Conservation (phyloP, 2,113 vertebrate genomes). For the Ivindomyrus marchei region DNA sequence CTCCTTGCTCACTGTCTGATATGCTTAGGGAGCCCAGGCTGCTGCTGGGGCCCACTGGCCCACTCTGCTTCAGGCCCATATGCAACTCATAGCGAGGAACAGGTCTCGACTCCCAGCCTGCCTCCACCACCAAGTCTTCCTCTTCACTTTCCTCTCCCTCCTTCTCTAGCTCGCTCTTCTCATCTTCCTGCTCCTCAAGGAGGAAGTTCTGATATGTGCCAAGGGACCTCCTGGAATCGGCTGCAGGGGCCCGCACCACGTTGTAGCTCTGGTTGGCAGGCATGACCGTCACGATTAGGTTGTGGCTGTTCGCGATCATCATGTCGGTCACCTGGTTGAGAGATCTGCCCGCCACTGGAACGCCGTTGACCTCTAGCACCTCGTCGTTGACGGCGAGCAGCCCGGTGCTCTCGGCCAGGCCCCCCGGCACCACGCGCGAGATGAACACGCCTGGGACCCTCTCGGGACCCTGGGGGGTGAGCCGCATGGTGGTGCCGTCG, state of each 20-base stretch:
- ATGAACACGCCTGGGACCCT: conserved; percentile 91
- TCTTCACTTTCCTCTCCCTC: conserved; percentile 72
- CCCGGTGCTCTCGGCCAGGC: conserved; percentile 89
- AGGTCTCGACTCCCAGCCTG: conserved; percentile 56
- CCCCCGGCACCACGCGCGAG: conserved; percentile 85
- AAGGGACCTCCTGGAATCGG: conserved; percentile 59
- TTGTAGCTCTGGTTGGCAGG: conserved; percentile 95
- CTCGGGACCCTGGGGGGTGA: conserved; percentile 83
- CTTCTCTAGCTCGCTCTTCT: conserved; percentile 15
- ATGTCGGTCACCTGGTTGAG: conserved; percentile 97
- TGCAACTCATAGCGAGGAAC: conserved; percentile 72
- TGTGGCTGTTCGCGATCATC: conserved; percentile 98
- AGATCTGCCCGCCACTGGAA: conserved; percentile 88
- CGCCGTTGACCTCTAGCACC: conserved; percentile 92
- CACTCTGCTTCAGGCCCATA: conserved; percentile 56
- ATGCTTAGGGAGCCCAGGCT: conserved; percentile 49
- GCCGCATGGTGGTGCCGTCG: conserved; percentile 85
- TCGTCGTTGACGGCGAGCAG: conserved; percentile 91
- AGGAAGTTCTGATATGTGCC: conserved; percentile 68
- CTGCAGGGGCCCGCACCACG: conserved; percentile 58
- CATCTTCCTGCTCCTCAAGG: conserved; percentile 56
- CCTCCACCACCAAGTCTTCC: conserved; percentile 84
- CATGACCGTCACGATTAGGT: conserved; percentile 91
- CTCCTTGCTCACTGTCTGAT: conserved; percentile 40
- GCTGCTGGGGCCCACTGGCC: conserved; percentile 67